Percentiles rank a stretch among this genome's conserved stretches.
Evolutionary conservation across 2,888 invertebrate species (phyloP).

Genomic region (Acanthococcus lagerstroemiae): DNA sequence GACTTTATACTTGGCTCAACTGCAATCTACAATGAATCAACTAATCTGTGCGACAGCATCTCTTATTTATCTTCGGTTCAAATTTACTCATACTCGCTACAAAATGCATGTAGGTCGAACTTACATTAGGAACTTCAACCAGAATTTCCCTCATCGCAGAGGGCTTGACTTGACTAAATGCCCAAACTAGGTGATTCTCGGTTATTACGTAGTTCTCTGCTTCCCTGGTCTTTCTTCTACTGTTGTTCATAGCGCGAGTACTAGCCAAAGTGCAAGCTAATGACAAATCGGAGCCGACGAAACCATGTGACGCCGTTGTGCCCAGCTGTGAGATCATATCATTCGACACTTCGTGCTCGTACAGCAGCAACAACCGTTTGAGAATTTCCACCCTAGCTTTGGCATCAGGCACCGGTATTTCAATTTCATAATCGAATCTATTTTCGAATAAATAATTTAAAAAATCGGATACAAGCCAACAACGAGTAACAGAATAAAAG

Average conservation of each 20-base stretch:
- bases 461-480: too few relatives aligned
- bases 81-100: too few relatives aligned
- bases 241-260: slow-evolving; percentile 41
- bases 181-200: slow-evolving; percentile 51
- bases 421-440: slow-evolving; percentile 69
- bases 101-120: too few relatives aligned
- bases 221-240: slow-evolving; percentile 37
- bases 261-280: slow-evolving; percentile 66
- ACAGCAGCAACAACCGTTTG: slow-evolving; percentile 47
- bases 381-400: slow-evolving; percentile 58
- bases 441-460: slow-evolving; percentile 1
- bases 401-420: slow-evolving; percentile 64
- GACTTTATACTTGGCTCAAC: too few relatives aligned
- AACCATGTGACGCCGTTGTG: slow-evolving; percentile 65
- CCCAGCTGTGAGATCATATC: slow-evolving; percentile 54
- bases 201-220: slow-evolving; percentile 36
- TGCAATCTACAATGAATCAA: too few relatives aligned
- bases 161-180: slow-evolving; percentile 62
- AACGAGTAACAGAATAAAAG: background rate
- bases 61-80: too few relatives aligned
- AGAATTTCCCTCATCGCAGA: slow-evolving; percentile 85
- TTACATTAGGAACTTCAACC: slow-evolving; percentile 75
- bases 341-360: slow-evolving; percentile 34
- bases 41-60: too few relatives aligned
- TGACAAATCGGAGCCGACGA: slow-evolving; percentile 77